Evolutionary conservation across 2,888 invertebrate species (phyloP).

Genomic region (Psococerastis gibbosa): DNA sequence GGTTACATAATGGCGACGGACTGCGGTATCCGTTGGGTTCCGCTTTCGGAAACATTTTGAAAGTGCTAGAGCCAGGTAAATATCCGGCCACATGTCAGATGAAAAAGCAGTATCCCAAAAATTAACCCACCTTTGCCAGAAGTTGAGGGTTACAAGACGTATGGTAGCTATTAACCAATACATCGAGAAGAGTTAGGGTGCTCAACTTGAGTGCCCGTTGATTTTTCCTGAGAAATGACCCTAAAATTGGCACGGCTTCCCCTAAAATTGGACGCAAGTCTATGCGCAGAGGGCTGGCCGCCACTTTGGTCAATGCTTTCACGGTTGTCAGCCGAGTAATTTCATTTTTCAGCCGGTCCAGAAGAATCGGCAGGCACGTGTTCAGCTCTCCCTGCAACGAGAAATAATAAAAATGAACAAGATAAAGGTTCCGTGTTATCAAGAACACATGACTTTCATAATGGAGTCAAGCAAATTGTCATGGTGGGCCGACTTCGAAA

Average conservation of each 20-base stretch:
- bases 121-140: conserved; percentile 38
- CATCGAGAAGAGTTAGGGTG: conserved; percentile 75
- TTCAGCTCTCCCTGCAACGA: conserved; percentile 43
- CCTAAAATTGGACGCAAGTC: conserved; percentile 65
- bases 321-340: conserved; percentile 93
- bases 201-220: conserved; percentile 85
- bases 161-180: conserved; percentile 76
- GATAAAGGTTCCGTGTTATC: too few relatives aligned
- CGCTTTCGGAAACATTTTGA: too few relatives aligned
- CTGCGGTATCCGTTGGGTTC: too few relatives aligned
- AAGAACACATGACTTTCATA: too few relatives aligned
- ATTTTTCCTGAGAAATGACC: conserved; percentile 89
- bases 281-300: conserved; percentile 71
- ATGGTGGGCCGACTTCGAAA: too few relatives aligned
- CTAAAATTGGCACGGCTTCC: conserved; percentile 79
- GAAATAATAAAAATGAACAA: conserved; percentile 11
- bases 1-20: too few relatives aligned
- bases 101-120: conserved; percentile 22
- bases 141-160: conserved; percentile 46
- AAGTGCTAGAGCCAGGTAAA: too few relatives aligned
- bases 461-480: too few relatives aligned
- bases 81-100: too few relatives aligned
- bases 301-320: conserved; percentile 86
- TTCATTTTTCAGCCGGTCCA: conserved; percentile 90
- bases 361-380: conserved; percentile 79